These are phyloP conservation scores for Platycheirus rosarum DNA, from an alignment of 2,888 invertebrate species.

Conservation along the genomic window DNA sequence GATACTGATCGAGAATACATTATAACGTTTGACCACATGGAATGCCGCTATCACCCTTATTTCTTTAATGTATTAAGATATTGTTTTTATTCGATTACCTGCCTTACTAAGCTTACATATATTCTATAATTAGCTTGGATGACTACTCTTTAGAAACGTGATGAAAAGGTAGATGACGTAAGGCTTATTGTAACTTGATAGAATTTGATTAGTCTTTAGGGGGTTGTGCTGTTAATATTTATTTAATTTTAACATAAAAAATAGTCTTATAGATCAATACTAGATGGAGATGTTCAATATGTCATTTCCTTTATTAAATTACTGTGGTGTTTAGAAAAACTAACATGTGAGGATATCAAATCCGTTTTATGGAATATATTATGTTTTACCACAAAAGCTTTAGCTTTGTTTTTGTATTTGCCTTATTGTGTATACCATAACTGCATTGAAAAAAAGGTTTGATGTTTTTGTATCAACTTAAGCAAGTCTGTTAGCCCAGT, in stretches of 20 bases:
- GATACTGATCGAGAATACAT: slow-evolving; percentile 45
- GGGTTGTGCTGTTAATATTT: neutral
- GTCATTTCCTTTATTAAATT: slow-evolving; percentile 3
- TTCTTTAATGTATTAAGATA: slow-evolving; percentile 11
- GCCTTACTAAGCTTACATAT: slow-evolving; percentile 1
- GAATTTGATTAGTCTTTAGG: slow-evolving; percentile 6
- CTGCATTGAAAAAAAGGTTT: no score
- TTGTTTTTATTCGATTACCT: slow-evolving; percentile 36
- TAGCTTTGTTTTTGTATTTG: no score
- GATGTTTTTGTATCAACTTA: no score
- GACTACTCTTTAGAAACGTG: slow-evolving; percentile 22
- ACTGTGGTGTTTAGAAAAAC: slow-evolving; percentile 11
- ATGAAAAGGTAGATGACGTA: slow-evolving; percentile 48
- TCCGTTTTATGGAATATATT: no score
- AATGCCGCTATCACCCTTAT: slow-evolving; percentile 44
- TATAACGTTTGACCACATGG: slow-evolving; percentile 51
- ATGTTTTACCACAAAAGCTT: no score
- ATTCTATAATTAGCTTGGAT: slow-evolving; percentile 49
- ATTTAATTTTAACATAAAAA: neutral
- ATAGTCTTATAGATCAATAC: neutral
- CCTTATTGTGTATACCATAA: no score
- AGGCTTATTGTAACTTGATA: slow-evolving; percentile 19
- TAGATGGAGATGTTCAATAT: neutral
- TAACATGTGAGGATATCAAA: neutral
- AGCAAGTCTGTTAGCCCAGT: no score